Conservation (phyloP, 2,113 vertebrate species). For the Rhynchopsitta pachyrhyncha region DNA sequence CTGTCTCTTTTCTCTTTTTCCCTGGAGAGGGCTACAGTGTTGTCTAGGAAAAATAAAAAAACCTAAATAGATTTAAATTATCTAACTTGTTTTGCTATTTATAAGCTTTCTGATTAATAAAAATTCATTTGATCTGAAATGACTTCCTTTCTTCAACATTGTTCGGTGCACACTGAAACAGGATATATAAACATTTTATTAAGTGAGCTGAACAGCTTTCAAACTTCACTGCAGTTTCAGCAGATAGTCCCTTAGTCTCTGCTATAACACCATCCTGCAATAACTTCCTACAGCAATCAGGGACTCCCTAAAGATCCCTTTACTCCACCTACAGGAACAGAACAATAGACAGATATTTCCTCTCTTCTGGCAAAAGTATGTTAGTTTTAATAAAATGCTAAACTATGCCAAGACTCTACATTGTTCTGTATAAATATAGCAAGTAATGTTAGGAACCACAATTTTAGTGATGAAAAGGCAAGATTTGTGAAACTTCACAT, state of each 20-base stretch:
- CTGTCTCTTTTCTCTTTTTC: not conserved
- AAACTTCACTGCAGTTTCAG: not conserved
- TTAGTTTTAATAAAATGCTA: not conserved
- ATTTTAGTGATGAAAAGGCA: not conserved
- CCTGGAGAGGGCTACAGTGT: not conserved
- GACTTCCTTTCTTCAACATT: not conserved
- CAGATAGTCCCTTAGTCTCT: not conserved
- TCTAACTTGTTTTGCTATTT: not conserved
- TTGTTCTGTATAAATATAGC: not conserved
- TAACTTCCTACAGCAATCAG: not conserved
- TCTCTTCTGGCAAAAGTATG: not conserved
- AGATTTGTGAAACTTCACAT: not conserved
- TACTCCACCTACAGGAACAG: not conserved
- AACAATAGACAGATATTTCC: not conserved
- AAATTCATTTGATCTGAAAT: not conserved
- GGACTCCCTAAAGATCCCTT: not conserved
- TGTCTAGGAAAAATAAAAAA: not conserved
- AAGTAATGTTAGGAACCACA: not conserved
- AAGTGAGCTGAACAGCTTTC: not conserved
- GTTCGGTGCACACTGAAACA: not conserved
- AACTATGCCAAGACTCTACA: not conserved
- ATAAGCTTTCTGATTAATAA: not conserved
- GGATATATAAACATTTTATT: not conserved
- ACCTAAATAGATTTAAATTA: not conserved
- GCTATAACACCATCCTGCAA: not conserved